Percentiles rank a stretch among this genome's conserved stretches.
Conservation (phyloP, 2,113 vertebrate species). For the Potamarius usumacintae region DNA sequence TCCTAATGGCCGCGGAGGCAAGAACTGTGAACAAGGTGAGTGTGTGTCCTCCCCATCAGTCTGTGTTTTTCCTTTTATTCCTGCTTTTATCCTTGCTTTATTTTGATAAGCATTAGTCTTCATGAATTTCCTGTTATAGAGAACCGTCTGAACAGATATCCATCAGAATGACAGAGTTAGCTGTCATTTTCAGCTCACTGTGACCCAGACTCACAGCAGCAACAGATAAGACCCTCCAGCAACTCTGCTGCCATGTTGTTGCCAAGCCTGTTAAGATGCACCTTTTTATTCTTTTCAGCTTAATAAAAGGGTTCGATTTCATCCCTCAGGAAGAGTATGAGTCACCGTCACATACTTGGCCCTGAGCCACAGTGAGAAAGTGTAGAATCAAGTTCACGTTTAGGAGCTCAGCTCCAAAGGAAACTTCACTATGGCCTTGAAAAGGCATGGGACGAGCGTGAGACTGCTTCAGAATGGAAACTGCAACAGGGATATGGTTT, state of each 20-base stretch:
- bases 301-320: conserved; percentile 35
- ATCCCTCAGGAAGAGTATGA: conserved; percentile 28
- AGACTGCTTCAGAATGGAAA: not conserved
- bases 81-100: not conserved
- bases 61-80: not conserved
- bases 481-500: not conserved
- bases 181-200: conserved; percentile 27
- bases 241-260: conserved; percentile 14
- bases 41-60: not conserved
- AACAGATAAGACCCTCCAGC: not conserved
- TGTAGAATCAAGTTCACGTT: conserved; percentile 11
- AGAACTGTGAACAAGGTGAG: conserved; percentile 93
- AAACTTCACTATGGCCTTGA: not conserved
- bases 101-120: conserved; percentile 2
- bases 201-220: conserved; percentile 1
- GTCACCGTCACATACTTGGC: conserved; percentile 18
- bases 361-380: conserved; percentile 10
- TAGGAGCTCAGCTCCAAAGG: conserved; percentile 9
- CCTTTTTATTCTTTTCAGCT: conserved; percentile 8
- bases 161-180: not conserved
- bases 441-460: not conserved
- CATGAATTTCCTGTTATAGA: not conserved
- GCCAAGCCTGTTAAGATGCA: conserved; percentile 17
- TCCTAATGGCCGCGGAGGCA: conserved; percentile 84
- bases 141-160: conserved; percentile 38